Evolutionary conservation across 2,113 vertebrate genomes (phyloP), one percentile per base, ranked within the genome.

Genomic region (Eretmodus cyanostictus): DNA sequence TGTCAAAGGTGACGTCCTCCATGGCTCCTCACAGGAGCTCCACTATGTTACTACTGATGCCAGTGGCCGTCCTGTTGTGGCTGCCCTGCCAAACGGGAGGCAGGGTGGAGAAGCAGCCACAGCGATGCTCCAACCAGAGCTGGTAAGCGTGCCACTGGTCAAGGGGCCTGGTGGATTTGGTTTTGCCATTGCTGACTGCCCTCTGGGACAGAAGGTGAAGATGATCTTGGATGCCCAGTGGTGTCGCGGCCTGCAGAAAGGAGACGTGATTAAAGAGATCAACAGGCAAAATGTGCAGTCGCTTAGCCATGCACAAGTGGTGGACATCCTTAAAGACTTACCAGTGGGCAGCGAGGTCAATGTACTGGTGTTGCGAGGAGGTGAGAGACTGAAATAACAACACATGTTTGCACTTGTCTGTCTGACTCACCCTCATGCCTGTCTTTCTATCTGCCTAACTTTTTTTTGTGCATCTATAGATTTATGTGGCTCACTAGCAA

Each of bases 171-270:
- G 98, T 57, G 99, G 98, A 19, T 99, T 99, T 71, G 98, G 99
- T 19, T 99, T 99, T 89, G 99, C 98, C 81, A 99, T 99, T 24
- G 99, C 99, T 3, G 99, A 99, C 95, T 98, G 98, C 86, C 97
- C 98, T 3, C 96, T 97, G 29, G 99, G 99, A 29, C 99, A 99
- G 96, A 99, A 99, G 95, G 99, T 99, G 91, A 99, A 99, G 94
- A 99, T 99, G 98, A 99, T 99, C 94, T 91, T 99, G 95, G 99
- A 99, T 80, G 98, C 97, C 40, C 98, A 99, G 95, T 99, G 98
- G 98, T 99, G 99, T 91, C 97, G 97, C 4, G 99, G 98, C 51
- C 97, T 99, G 80, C 98, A 98, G 94, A 99, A 99, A 87, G 99
- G 99, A 11, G 99, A 99, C 1, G 96, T 99, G 40, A 98, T 99